phyloP scores from a whole-genome alignment of 2,113 vertebrate genomes.

The Brachyhypopomus gauderio region DNA sequence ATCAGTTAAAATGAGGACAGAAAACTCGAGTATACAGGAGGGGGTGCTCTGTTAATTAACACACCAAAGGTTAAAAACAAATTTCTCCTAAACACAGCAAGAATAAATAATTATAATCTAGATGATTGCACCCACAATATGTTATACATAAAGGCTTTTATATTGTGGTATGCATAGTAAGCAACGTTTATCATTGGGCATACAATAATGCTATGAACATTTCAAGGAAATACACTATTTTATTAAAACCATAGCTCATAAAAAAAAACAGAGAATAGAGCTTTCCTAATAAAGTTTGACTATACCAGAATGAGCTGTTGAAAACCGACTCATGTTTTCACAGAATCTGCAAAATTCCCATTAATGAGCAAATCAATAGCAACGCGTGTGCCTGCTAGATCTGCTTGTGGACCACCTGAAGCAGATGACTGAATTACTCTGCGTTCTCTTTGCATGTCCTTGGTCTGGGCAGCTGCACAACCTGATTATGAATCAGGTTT shows the following conservation, averaged over 20 bases:
- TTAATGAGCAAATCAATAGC: no score
- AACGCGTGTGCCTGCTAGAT: background rate
- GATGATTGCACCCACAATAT: background rate
- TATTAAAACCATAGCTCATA: background rate
- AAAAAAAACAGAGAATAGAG: no score
- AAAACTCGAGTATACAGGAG: constrained; percentile 3
- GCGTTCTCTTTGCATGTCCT: background rate
- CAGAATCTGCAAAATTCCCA: no score
- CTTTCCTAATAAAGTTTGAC: no score
- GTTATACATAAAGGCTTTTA: background rate
- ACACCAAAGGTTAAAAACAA: constrained; percentile 29
- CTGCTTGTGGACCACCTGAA: background rate
- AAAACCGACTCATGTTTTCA: no score
- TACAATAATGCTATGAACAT: background rate
- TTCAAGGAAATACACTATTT: background rate
- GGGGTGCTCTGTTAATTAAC: constrained; percentile 19
- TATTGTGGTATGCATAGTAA: background rate
- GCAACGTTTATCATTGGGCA: background rate
- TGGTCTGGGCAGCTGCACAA: background rate
- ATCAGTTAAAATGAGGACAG: constrained; percentile 28
- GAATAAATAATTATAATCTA: constrained; percentile 6
- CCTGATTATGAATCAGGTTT: background rate
- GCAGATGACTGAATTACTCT: background rate
- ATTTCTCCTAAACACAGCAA: constrained; percentile 1
- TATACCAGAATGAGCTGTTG: no score